A percentile compares a stretch with the other conserved stretches of the same genome.
phyloP scores from a whole-genome alignment of 2,113 vertebrate species.

The Sisor rabdophorus region DNA sequence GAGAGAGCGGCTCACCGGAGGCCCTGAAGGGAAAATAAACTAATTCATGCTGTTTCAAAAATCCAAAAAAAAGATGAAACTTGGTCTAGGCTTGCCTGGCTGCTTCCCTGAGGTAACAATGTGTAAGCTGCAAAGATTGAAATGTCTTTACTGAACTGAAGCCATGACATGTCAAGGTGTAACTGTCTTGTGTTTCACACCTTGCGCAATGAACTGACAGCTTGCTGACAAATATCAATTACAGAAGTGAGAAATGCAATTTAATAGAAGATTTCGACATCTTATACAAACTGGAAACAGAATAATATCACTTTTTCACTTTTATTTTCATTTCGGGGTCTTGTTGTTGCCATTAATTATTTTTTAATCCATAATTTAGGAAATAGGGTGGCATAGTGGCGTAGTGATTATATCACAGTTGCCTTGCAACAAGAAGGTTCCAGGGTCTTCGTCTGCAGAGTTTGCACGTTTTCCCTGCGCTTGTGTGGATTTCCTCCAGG shows the following conservation, averaged over 20 bases:
- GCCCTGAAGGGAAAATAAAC: slow-evolving; percentile 48
- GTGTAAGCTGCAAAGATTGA: neutral
- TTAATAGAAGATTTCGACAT: neutral
- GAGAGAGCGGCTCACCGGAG: slow-evolving; percentile 33
- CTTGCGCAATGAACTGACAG: neutral
- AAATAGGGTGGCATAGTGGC: too few species aligned
- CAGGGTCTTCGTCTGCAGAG: too few species aligned
- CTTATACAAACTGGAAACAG: neutral
- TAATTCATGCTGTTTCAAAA: slow-evolving; percentile 16
- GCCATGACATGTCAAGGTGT: slow-evolving; percentile 1
- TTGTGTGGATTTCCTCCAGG: too few species aligned
- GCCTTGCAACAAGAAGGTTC: too few species aligned
- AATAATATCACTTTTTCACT: neutral
- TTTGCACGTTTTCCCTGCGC: too few species aligned
- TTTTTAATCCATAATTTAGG: too few species aligned
- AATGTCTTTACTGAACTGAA: slow-evolving; percentile 19
- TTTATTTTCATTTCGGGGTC: too few species aligned
- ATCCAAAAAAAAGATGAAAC: neutral
- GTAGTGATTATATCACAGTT: too few species aligned
- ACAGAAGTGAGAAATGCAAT: neutral
- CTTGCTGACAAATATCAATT: neutral
- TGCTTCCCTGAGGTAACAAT: slow-evolving; percentile 10
- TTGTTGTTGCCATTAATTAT: too few species aligned
- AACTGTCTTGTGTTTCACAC: slow-evolving; percentile 36
- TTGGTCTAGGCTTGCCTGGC: slow-evolving; percentile 7